Base-by-base conservation (phyloP, 2,888 invertebrate genomes). In the Lymantria monacha region DNA sequence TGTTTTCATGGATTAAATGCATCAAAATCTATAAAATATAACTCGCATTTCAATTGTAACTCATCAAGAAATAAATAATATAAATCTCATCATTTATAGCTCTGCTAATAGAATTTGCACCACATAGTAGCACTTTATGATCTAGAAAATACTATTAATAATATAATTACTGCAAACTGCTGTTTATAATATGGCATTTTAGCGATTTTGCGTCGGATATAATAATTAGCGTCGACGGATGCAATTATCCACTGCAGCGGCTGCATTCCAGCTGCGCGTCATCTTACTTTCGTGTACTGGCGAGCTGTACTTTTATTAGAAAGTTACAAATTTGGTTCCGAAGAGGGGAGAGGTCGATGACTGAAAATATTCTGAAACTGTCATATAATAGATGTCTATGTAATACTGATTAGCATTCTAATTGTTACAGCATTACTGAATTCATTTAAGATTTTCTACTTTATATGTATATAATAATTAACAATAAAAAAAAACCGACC, bases 221-320 rank as follows among this genome's bases (percentile, higher is more conserved):
- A 72, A 71, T 73, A 75, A 79, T 78, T 76, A 74, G 59, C 63
- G 57, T 51, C 58, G 66, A 61, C 66, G 66, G 67, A 72, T 71
- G 74, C 72, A 73, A 81, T 78, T 76, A 78, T 60, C 55, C 55
- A 62, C 61, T 58, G 69, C 67, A 63, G 67, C 66, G 61, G 61
- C 63, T 73, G 76, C 73, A 76, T 73, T 74, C 72, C 61, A 56
- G 61, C 63, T 61, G 71, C 69, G 68, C 70, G 71, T 77, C 78
- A 78, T 78, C 75, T 63, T 78, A 73, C 69, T 70, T 66, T 69
- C 70, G 73, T 71, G 71, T 70, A 76, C 42, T 47, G 47, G 71
- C 73, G 69, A 79, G 78, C 69, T 83, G 76, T 79, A 83, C 81
- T 83, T 76, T 79, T 76, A 82, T 86, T 89, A 89, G 89, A 90